Base-by-base conservation (phyloP, 2,888 invertebrate genomes). In the Enoplolaimus lenunculus region DNA sequence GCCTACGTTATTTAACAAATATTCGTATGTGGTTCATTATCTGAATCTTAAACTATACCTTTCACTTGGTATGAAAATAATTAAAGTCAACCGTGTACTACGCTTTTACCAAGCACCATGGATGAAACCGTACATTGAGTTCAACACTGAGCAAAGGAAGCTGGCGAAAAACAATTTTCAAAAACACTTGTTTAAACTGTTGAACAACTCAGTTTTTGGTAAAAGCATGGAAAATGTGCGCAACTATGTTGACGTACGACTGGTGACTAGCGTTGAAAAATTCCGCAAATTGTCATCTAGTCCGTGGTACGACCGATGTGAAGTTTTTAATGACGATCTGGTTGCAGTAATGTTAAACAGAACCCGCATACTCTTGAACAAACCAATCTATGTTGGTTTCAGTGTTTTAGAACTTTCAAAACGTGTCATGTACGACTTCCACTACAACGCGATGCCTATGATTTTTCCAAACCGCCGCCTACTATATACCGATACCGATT, bases 1-100 rank as follows among this genome's bases (percentile, higher is more conserved):
- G 26, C 73, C 73, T 73, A 75, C 73, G 75, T 74, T n/a, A n/a
- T n/a, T n/a, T n/a, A n/a, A n/a, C n/a, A n/a, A n/a, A n/a, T n/a
- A n/a, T n/a, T n/a, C n/a, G 70, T 76, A 76, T 74, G 72, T 75
- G 1, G 72, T 75, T 60, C 75, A 76, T 70, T 76, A 76, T 73
- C 60, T 71, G 69, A 75, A 72, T 35, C 59, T 74, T 13, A 30
- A 68, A 31, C 71, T 71, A 33, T 68, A 60, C 30, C 21, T 74
- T 21, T 16, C 73, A 71, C 30, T 71, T n/a, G 77, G 76, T 16
- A 67, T 78, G 26, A 74, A 73, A 71, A 33, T 78, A 2, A 75
- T 68, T 29, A 76, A 77, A 71, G 72, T 78, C 35, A 77, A 77
- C 70, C 66, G 75, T 72, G 71, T 74, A 34, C 31, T 79, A 3